Evolutionary conservation across 2,113 vertebrate genomes (phyloP).

Genomic region (Deroptyus accipitrinus): DNA sequence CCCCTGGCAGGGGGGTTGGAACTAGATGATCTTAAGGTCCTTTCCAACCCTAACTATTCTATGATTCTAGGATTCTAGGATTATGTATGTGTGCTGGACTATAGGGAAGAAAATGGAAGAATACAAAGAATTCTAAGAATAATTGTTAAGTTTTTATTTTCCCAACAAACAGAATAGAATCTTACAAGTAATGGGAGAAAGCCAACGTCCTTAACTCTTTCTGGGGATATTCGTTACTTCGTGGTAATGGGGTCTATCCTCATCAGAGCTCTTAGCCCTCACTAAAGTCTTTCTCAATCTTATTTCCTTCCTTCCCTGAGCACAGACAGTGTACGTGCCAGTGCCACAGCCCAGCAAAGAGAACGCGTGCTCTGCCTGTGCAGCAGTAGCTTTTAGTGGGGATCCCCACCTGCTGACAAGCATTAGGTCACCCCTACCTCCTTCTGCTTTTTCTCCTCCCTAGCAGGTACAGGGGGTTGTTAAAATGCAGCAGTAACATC

Average conservation of each 20-base stretch:
- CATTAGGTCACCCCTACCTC: neutral
- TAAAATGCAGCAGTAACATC: neutral
- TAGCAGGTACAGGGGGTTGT: neutral
- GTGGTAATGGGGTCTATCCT: accelerated
- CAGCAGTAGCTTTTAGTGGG: neutral
- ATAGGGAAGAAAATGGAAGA: neutral
- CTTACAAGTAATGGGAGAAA: neutral
- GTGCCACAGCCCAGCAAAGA: neutral
- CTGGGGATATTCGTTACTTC: neutral
- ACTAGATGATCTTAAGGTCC: no score
- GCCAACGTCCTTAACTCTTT: neutral
- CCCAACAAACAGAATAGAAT: neutral
- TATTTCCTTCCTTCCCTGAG: neutral
- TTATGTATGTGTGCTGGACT: neutral
- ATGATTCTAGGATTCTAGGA: no score
- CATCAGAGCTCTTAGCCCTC: neutral
- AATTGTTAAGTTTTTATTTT: neutral
- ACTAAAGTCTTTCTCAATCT: neutral
- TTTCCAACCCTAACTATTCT: no score
- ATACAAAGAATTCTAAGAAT: neutral
- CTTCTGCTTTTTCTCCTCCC: neutral
- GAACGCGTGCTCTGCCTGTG: neutral
- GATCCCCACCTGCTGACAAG: neutral
- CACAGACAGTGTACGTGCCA: neutral
- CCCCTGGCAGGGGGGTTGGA: no score